Percentiles rank a stretch among this genome's conserved stretches.
These are phyloP conservation scores for Diaprepes abbreviatus DNA, from an alignment of 2,888 invertebrate species.

Conservation along the genomic window DNA sequence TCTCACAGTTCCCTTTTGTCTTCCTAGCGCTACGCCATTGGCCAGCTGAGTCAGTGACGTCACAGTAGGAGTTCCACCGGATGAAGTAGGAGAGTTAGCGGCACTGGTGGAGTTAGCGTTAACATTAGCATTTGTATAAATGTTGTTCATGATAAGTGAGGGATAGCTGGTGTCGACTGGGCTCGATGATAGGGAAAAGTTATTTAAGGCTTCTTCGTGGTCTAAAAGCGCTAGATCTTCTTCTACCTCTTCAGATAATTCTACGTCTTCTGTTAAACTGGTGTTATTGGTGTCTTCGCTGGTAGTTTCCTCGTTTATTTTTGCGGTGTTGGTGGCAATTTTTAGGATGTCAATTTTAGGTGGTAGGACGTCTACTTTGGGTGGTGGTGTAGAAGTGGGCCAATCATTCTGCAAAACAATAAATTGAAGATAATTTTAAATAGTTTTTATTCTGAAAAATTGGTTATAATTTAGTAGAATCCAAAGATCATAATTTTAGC, in stretches of 20 bases:
- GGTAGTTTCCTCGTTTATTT: constrained; percentile 63
- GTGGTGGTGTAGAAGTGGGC: constrained; percentile 17
- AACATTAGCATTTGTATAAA: constrained; percentile 72
- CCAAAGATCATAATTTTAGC: no score
- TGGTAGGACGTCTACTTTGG: constrained; percentile 55
- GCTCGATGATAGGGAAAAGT: constrained; percentile 73
- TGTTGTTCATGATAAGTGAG: constrained; percentile 78
- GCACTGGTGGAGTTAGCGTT: constrained; percentile 65
- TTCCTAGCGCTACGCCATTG: constrained; percentile 63
- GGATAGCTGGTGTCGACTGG: constrained; percentile 79
- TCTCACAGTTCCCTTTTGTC: constrained; percentile 67
- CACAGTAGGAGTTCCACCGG: constrained; percentile 57
- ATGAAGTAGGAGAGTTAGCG: constrained; percentile 59
- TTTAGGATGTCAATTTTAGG: constrained; percentile 77
- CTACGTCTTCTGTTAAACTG: constrained; percentile 73
- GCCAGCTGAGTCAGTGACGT: constrained; percentile 57
- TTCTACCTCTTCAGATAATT: constrained; percentile 79
- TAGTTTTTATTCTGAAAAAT: no score
- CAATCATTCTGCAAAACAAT: constrained; percentile 40
- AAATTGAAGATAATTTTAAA: no score
- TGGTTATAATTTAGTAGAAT: no score
- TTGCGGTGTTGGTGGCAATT: constrained; percentile 70
- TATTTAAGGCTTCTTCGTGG: constrained; percentile 74
- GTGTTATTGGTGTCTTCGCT: constrained; percentile 62
- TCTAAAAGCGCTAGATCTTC: constrained; percentile 83